Base-by-base conservation (phyloP, 1,140 invertebrate genomes). In the Oedothorax gibbosus region DNA sequence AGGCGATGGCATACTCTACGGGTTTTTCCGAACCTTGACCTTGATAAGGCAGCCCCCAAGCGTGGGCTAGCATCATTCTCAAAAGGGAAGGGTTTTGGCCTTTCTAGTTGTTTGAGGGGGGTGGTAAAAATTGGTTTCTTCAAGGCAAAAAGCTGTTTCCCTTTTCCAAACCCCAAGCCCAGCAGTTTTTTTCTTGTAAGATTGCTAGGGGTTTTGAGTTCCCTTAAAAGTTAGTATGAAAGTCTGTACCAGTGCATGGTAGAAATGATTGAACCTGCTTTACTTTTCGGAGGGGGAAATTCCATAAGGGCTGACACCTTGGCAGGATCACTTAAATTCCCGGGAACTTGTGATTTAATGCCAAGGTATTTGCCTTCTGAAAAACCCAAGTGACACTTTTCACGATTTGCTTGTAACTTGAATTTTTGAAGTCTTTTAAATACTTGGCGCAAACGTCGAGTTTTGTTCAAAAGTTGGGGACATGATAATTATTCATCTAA, bases 401-500 rank as follows among this genome's bases (percentile, higher is more conserved):
- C 12, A 5, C n/a, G 18, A 81, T 87, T 10, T 62, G n/a, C n/a
- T n/a, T n/a, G n/a, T n/a, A n/a, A n/a, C n/a, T n/a, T n/a, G n/a
- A n/a, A n/a, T n/a, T n/a, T 21, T 72, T 64, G 69, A 49, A 86
- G 18, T 15, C 50, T 20, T 18, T 56, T 14, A 60, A 85, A 87
- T 12, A 87, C 66, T 7, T 4, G 10, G 49, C 0, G 4, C 84
- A n/a, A n/a, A 69, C 68, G 20, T 81, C 15, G 8, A 82, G 51
- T 85, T 79, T 20, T 77, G 21, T 65, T 86, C 14, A 53, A 87
- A 86, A 15, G 68, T 86, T 49, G 49, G 60, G 15, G 87, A 89
- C 14, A 87, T 14, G 89, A 68, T 8, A 89, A 85, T 18, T 90
- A 88, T 77, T 91, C 89, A 87, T 91, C 90, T 5, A 90, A 68